Evolutionary conservation across 2,888 invertebrate species (phyloP).

Genomic region (Eurytoma adleriae): DNA sequence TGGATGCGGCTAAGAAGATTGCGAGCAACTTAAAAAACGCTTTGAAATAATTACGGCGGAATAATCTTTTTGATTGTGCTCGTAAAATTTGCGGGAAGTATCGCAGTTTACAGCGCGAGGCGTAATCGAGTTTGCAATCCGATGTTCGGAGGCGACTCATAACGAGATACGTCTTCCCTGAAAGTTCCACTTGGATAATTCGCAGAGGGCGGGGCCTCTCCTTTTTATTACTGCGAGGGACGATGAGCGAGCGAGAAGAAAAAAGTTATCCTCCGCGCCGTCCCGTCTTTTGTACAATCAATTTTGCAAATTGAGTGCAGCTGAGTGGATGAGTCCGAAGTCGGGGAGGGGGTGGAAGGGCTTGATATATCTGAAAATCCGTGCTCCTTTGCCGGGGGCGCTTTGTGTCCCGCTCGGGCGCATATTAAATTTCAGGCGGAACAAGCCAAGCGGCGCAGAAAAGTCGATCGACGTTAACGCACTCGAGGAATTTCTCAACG

Average conservation of each 20-base stretch:
- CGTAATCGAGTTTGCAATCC: no score
- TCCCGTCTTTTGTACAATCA: constrained; percentile 50
- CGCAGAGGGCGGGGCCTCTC: neutral
- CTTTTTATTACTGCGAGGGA: neutral
- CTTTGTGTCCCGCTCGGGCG: constrained; percentile 26
- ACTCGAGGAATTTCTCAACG: constrained; percentile 58
- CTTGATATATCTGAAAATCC: constrained; percentile 45
- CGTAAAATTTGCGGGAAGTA: neutral
- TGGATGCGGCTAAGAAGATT: no score
- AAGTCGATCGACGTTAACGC: constrained; percentile 53
- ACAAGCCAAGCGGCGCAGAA: constrained; percentile 35
- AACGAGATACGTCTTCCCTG: neutral
- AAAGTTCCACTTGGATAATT: neutral
- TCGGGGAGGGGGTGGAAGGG: neutral
- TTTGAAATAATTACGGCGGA: neutral
- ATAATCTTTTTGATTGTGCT: neutral
- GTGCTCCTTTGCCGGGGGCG: constrained; percentile 15
- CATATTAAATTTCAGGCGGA: constrained; percentile 50
- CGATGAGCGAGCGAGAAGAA: neutral
- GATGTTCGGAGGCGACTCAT: neutral
- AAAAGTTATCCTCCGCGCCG: neutral
- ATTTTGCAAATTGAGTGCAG: constrained; percentile 54
- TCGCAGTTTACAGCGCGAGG: no score
- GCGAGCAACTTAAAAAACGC: no score
- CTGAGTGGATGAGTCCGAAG: neutral